Conservation (phyloP, 2,113 vertebrate species). For the Mastomys coucha region DNA sequence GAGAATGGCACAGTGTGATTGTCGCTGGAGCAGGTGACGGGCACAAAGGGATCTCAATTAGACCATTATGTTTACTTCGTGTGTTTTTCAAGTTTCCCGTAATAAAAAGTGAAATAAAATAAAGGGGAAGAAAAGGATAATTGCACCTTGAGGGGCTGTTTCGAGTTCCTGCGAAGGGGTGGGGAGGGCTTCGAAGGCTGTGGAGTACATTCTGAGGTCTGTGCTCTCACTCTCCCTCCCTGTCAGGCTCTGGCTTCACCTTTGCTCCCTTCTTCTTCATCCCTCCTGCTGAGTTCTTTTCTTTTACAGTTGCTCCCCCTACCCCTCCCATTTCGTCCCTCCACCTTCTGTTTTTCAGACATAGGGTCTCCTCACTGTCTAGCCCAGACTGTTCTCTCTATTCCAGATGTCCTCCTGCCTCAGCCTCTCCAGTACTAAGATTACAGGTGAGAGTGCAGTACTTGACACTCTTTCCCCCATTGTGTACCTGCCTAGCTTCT, state of each 20-base stretch:
- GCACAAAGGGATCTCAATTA: constrained; percentile 12
- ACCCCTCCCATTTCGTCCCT: too few species aligned
- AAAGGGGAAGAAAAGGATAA: constrained; percentile 47
- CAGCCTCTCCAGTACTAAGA: neutral
- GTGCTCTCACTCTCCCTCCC: neutral
- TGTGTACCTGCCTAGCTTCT: neutral
- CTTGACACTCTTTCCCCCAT: neutral
- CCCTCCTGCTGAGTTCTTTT: neutral
- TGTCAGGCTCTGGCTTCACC: neutral
- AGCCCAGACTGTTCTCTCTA: neutral
- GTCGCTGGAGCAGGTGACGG: neutral
- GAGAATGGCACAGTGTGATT: neutral
- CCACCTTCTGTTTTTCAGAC: neutral
- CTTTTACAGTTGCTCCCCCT: accelerated
- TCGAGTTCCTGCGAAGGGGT: accelerated
- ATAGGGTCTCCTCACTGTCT: neutral
- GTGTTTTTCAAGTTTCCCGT: constrained; percentile 21
- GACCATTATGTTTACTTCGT: constrained; percentile 1
- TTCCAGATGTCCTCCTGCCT: neutral
- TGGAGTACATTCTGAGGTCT: neutral
- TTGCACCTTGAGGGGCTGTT: neutral
- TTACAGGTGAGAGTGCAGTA: neutral
- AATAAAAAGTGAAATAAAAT: constrained; percentile 71
- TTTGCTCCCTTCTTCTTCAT: neutral
- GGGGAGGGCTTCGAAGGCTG: neutral